Base-by-base conservation (phyloP, 2,888 invertebrate genomes). In the Cotesia congregata region DNA sequence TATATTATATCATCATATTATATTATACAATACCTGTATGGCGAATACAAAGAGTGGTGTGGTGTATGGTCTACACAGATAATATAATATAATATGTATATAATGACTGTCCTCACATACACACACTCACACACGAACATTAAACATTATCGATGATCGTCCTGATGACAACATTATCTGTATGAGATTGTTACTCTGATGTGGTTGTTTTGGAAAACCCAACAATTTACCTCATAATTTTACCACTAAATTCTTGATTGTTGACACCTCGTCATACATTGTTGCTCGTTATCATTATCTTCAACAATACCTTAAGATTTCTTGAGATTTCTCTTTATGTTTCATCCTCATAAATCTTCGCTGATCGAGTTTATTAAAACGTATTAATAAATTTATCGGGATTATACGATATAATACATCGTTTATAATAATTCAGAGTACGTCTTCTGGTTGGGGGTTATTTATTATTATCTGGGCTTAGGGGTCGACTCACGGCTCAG, bases 1-100 rank as follows among this genome's bases (percentile, higher is more conserved):
- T 64, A 7, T 68, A 70, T 30, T 17, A 68, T 38, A 65, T 30
- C 65, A 74, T n/a, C 65, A 74, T n/a, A 40, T 67, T 64, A 60
- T 41, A 6, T 5, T 62, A n/a, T 62, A 62, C 20, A 59, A 59
- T 5, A 59, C n/a, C n/a, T 62, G 62, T 6, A 38, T 65, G 65
- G 9, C 9, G 50, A 50, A 12, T 50, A 50, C 50, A 50, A 50
- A 50, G 50, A 50, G 50, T 50, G 50, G 4, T 50, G 50, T 50
- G 30, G 62, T 65, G 9, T 65, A 30, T 65, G 12, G 62, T 9
- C n/a, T 67, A 60, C 17, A 70, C 38, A 17, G 20, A 30, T 50
- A 17, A 30, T 67, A 70, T 62, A 38, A 72, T 62, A 40, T 17
- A 12, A 39, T 68, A 68, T 50, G 15, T 60, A 17, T 60, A 72